Evolutionary conservation across 1,140 invertebrate genomes (phyloP).

Genomic region (Bombyx mandarina): DNA sequence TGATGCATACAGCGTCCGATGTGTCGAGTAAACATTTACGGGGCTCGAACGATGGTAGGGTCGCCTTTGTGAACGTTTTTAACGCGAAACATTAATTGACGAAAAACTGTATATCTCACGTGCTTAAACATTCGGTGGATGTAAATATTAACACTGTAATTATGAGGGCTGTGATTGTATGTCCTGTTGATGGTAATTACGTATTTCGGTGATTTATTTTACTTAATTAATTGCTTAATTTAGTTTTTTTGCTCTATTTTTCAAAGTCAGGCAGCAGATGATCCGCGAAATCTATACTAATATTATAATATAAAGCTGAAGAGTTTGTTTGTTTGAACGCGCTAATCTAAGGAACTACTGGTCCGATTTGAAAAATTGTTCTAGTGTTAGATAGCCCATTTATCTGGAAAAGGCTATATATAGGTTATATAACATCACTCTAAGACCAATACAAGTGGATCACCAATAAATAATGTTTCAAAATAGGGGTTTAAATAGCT

Average conservation of each 20-base stretch:
- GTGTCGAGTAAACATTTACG: conserved; percentile 61
- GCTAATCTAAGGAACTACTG: no score
- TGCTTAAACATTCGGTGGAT: conserved; percentile 41
- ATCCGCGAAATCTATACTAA: no score
- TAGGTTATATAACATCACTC: no score
- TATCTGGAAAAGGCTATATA: no score
- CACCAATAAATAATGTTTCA: no score
- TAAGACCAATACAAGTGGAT: no score
- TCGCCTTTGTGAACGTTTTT: conserved; percentile 46
- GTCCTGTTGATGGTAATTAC: conserved; percentile 22
- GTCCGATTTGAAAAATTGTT: no score
- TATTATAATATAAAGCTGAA: no score
- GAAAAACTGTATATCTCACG: conserved; percentile 54
- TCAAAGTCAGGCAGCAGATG: no score
- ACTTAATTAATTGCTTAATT: not conserved
- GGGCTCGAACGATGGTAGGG: conserved; percentile 41
- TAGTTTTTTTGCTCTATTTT: not conserved
- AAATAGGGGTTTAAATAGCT: no score
- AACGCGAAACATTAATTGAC: conserved; percentile 56
- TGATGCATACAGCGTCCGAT: conserved; percentile 55
- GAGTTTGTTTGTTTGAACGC: no score
- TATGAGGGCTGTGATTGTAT: conserved; percentile 30
- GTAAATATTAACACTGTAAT: conserved; percentile 52
- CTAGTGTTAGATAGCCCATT: no score
- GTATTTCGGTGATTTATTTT: conserved; percentile 4